These are phyloP conservation scores for Aurelia aurita DNA, from an alignment of 30 jellyfish, hydroid and myxozoan species.

Conservation along the genomic window DNA sequence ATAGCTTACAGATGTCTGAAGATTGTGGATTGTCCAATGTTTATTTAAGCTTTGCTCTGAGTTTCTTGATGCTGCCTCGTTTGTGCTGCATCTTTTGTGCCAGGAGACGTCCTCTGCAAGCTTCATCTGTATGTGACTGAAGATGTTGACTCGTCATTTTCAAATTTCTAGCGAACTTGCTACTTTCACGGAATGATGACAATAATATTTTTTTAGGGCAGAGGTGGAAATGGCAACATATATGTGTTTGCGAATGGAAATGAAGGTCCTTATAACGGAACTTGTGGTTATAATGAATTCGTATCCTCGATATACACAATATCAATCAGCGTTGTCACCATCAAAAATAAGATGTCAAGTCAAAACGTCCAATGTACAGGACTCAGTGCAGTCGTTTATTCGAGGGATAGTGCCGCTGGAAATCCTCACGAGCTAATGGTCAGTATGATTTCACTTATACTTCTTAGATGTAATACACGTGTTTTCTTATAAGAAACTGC, in stretches of 20 bases:
- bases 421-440: constrained; percentile 29
- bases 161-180: too few relatives aligned
- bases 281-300: constrained; percentile 44
- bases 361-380: constrained; percentile 25
- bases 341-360: not conserved
- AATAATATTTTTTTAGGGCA: constrained; percentile 19
- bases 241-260: constrained; percentile 46
- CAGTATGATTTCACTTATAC: too few relatives aligned
- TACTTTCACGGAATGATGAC: not conserved
- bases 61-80: too few relatives aligned
- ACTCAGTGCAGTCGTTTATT: constrained; percentile 32
- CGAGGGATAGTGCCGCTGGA: constrained; percentile 41
- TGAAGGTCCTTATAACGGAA: constrained; percentile 23
- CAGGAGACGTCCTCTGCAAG: too few relatives aligned
- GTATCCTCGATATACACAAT: constrained; percentile 38
- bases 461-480: too few relatives aligned
- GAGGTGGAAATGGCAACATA: constrained; percentile 51
- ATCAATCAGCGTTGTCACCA: constrained; percentile 20
- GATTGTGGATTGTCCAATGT: too few relatives aligned
- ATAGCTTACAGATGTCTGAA: too few relatives aligned
- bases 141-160: too few relatives aligned
- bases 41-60: too few relatives aligned
- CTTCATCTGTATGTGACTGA: too few relatives aligned
- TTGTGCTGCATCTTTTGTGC: too few relatives aligned
- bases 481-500: too few relatives aligned